Base-by-base conservation (phyloP, 2,888 invertebrate genomes). In the Marronus borbonicus region DNA sequence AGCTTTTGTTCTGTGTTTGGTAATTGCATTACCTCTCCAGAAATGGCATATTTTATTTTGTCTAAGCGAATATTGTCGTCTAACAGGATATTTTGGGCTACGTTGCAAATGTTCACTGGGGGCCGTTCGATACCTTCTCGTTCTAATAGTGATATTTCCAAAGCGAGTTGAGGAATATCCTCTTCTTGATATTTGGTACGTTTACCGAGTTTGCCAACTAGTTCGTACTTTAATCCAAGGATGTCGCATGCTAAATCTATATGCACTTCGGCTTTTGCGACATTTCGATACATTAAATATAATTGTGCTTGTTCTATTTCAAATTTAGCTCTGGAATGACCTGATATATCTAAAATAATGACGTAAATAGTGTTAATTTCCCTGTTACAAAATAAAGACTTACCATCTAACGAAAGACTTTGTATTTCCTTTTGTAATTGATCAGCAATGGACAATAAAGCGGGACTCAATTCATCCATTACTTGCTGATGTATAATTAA, bases 41-140 rank as follows among this genome's bases (percentile, higher is more conserved):
- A 91, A 74, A 94, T 93, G 3, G 90, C 88, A 86, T 95, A 97
- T 80, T 93, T 89, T 68, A 97, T 93, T 81, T 92, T 92, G 83
- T 97, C 94, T 58, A 98, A 89, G 76, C 97, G 91, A 1, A 96
- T 93, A 83, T 98, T 98, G 89, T 98, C 98, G 80, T 96, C 92
- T 36, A 98, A 88, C 65, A 92, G 90, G 3, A 97, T 86, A 81
- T 96, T 92, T 81, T 91, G 90, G 0, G 94, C 93, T 79, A 94
- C 85, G 1, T 90, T 89, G 70, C 92, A 91, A 69, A 91, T 91
- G 12, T 89, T 86, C 58, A 89, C 89, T 2, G 89, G 89, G 8
- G 91, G 89, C 0, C 88, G 86, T 17, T 88, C 88, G 28, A 90
- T 85, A 77, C 87, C 88, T 1, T 87, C 84, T 64, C 87, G 86